Percentiles rank a stretch among this genome's conserved stretches.
Conservation (phyloP, 2,888 invertebrate genomes). For the Dendrolimus houi region DNA sequence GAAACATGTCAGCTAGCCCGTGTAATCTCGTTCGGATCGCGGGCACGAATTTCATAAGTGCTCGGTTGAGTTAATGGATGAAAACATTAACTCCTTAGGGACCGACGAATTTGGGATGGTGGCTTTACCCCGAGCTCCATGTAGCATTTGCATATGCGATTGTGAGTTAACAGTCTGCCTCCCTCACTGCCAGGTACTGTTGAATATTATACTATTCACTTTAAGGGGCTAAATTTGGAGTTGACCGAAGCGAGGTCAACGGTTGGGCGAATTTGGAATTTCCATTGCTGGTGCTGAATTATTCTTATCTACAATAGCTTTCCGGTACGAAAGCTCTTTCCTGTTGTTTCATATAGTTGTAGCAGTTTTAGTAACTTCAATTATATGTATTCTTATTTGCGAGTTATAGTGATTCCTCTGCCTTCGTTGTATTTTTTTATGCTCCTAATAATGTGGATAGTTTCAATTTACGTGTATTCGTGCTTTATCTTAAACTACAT, state of each 20-base stretch:
- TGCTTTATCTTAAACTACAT: too few species aligned
- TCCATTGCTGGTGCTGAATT: background rate
- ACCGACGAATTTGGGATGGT: constrained; percentile 30
- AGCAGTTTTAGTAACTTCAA: too few species aligned
- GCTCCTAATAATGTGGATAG: too few species aligned
- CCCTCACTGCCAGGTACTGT: constrained; percentile 1
- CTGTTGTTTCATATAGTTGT: too few species aligned
- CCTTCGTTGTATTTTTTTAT: too few species aligned
- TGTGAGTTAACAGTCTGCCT: constrained; percentile 13
- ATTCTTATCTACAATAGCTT: too few species aligned
- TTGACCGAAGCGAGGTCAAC: background rate
- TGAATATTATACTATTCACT: constrained; percentile 13
- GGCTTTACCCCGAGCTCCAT: constrained; percentile 18
- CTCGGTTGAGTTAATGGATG: constrained; percentile 65
- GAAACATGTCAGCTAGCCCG: constrained; percentile 56
- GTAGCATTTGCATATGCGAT: constrained; percentile 49
- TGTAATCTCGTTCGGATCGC: constrained; percentile 68
- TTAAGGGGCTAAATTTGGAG: background rate
- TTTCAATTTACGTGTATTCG: too few species aligned
- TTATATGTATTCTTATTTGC: too few species aligned
- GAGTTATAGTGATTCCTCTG: too few species aligned
- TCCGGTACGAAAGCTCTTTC: too few species aligned
- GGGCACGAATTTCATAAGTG: constrained; percentile 71
- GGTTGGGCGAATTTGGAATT: background rate
- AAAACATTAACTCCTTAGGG: constrained; percentile 65